Percentiles rank a stretch among this genome's conserved stretches.
Evolutionary conservation across 92 coral and sea anemone species (phyloP).

Genomic region (Phenganax subtilis): DNA sequence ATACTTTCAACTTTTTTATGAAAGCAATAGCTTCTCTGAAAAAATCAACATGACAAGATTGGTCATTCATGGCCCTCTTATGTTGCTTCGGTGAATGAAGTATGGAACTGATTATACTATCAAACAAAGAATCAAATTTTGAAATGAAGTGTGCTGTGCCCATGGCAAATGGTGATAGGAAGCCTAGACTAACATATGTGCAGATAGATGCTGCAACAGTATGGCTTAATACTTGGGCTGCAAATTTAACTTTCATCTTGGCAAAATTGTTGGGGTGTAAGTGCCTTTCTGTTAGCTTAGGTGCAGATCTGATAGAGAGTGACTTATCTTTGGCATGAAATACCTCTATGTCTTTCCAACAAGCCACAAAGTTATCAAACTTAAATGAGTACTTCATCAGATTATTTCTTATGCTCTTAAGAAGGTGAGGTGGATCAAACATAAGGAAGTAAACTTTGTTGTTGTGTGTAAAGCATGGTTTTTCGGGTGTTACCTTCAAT

Average conservation of each 20-base stretch:
- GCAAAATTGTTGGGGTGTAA: slow-evolving; percentile 15
- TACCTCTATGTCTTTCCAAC: slow-evolving; percentile 27
- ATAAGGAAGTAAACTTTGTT: not conserved
- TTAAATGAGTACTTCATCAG: slow-evolving; percentile 1
- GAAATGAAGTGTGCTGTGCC: slow-evolving; percentile 2
- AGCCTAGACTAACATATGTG: slow-evolving; percentile 8
- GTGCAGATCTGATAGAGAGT: slow-evolving; percentile 23
- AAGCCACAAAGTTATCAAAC: not conserved
- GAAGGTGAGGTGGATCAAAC: slow-evolving; percentile 25
- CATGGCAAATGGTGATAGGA: not conserved
- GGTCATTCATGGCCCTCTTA: no score
- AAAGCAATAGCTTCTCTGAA: no score
- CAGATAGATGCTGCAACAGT: slow-evolving; percentile 22
- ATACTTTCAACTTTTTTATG: no score
- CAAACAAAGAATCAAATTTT: slow-evolving; percentile 9
- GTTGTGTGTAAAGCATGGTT: slow-evolving; percentile 18
- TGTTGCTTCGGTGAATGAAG: no score
- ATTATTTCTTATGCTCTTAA: slow-evolving; percentile 19
- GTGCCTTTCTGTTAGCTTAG: slow-evolving; percentile 32
- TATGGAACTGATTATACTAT: no score
- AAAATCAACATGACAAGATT: no score
- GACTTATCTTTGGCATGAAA: slow-evolving; percentile 7
- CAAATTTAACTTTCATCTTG: slow-evolving; percentile 15
- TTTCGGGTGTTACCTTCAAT: slow-evolving; percentile 17
- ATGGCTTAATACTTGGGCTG: slow-evolving; percentile 21